Base-by-base conservation (phyloP, 2,888 invertebrate genomes). In the Hypselothyrea guttata region DNA sequence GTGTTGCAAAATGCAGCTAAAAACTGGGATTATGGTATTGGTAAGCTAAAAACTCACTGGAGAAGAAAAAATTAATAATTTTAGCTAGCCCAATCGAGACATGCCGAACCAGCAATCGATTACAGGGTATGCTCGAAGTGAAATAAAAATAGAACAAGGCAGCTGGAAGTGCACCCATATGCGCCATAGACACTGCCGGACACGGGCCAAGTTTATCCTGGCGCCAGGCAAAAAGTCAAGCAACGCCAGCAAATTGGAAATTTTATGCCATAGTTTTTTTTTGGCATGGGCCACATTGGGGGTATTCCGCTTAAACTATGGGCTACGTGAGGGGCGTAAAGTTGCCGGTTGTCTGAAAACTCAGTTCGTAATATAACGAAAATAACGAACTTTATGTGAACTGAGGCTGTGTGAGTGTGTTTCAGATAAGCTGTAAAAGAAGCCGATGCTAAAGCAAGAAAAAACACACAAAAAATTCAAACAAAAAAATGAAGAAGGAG, bases 241-340 rank as follows among this genome's bases (percentile, higher is more conserved):
- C 72, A 56, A 49, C 62, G 71, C 55, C 71, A 68, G 78, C 78
- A 85, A 81, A 81, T 81, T 81, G 85, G 85, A 85, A 75, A 81
- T 81, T 85, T 83, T 85, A 85, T 81, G 82, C 83, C 68, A 71
- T 74, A 81, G 74, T 81, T 83, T 71, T 66, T 58, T 48, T 22
- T 22, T 22, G 22, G 22, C 22, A 22, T 22, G 22, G 5, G 46
- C 4, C 9, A 11, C n/a, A 12, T 4, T n/a, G n/a, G 33, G 58
- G 53, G 46, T 40, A 55, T 45, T 54, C 45, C 73, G 54, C 64
- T 68, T 81, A 76, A 77, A 75, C 55, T 55, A 69, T 34, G 56
- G 56, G 33, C 57, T 71, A 84, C 84, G 78, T 82, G 78, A 63
- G 71, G 58, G 67, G 60, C 30, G 57, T 33, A 33, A 12, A 13